Evolutionary conservation across 2,797 vertebrate genomes (phyloP).

Genomic region (Gambusia yucatana): DNA sequence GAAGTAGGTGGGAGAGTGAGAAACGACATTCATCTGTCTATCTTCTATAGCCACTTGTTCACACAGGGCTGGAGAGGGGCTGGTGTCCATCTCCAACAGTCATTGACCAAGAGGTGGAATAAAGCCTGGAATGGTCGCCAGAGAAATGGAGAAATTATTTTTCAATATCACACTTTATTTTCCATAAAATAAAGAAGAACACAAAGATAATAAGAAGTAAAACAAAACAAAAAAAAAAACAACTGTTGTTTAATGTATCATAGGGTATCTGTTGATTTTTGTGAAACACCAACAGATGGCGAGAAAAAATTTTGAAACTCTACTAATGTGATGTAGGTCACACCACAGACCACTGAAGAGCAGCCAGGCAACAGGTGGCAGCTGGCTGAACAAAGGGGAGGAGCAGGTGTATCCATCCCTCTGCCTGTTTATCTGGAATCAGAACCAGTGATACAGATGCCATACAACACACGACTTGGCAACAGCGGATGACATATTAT

Average conservation of each 20-base stretch:
- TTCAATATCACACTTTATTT: not conserved
- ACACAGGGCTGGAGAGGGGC: not conserved
- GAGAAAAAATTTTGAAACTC: too few relatives aligned
- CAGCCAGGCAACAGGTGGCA: not conserved
- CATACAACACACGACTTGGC: not conserved
- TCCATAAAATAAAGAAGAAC: not conserved
- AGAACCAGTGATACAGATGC: conserved; percentile 3
- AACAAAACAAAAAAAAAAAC: not conserved
- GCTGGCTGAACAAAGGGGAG: conserved; percentile 1
- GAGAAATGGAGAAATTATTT: not conserved
- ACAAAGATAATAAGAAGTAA: not conserved
- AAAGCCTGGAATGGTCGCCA: not conserved
- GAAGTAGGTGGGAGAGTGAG: not conserved
- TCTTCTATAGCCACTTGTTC: not conserved
- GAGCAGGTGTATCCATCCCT: not conserved
- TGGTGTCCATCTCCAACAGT: not conserved
- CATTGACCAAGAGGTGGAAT: not conserved
- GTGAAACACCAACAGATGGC: not conserved
- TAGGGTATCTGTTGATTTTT: not conserved
- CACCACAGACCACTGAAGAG: not conserved
- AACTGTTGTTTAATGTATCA: not conserved
- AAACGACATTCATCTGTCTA: not conserved
- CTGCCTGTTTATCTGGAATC: not conserved
- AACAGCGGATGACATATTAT: not conserved
- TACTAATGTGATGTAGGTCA: conserved; percentile 3